Base-by-base conservation (phyloP, 2,888 invertebrate genomes). In the Sicus ferrugineus region DNA sequence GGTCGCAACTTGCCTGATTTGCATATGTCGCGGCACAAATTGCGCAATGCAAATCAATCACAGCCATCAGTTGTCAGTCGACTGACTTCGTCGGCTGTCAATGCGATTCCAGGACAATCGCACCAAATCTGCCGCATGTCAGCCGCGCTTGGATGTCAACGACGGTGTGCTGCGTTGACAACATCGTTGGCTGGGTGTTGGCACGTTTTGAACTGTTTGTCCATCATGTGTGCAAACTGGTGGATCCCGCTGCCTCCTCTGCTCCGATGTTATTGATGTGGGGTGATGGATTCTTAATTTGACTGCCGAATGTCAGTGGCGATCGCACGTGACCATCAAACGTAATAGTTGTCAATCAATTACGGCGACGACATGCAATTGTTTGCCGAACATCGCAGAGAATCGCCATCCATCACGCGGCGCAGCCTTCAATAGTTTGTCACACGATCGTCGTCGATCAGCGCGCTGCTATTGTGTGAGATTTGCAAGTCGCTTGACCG, bases 331-430 rank as follows among this genome's bases (percentile, higher is more conserved):
- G 46, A 58, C 46, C 56, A 56, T 34, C 31, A 34, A 26, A 6
- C 16, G 31, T n/a, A n/a, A 56, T 48, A 50, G 38, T 52, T 66
- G 30, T 66, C 34, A 54, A 54, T 66, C 54, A 66, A 30, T 34
- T 56, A 19, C 46, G 50, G 9, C 31, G 61, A 59, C 48, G 50
- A 21, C 50, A 38, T 46, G 78, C 83, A 79, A 83, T 83, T 82
- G 84, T 83, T 84, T 83, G 81, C 79, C 77, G 75, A 79, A 79
- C 79, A 80, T 79, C 76, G 77, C 75, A 77, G 82, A 81, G 81
- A 82, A 82, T 83, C 83, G 80, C 79, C 83, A 84, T 84, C 84
- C 81, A 84, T 84, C 85, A 84, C 81, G 42, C 46, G 21, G 42
- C 66, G 19, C 56, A 26, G 19, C 16, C 38, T 38, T 56, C 30